Conservation (phyloP, 1,140 invertebrate genomes). For the Bombus terrestris region DNA sequence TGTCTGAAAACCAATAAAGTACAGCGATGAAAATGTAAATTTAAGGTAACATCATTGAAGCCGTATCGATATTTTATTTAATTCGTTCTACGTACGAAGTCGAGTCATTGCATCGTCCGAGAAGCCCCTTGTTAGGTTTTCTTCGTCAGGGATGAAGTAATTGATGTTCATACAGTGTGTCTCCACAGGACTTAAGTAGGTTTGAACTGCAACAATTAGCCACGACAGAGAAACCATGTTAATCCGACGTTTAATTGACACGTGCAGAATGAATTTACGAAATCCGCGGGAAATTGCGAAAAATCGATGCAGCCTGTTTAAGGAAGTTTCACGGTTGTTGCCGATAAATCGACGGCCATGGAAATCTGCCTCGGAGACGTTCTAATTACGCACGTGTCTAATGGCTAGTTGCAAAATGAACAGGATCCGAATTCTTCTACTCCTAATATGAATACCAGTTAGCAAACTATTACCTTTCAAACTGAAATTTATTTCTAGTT, state of each 20-base stretch:
- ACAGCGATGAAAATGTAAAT: not conserved
- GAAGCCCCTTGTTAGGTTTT: conserved; percentile 91
- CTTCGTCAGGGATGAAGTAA: conserved; percentile 94
- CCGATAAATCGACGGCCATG: conserved; percentile 39
- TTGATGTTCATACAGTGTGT: conserved; percentile 97
- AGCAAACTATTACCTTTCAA: not conserved
- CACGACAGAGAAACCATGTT: not conserved
- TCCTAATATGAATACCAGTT: not conserved
- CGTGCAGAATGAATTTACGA: not conserved
- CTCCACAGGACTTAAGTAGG: conserved; percentile 95
- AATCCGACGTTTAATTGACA: not conserved
- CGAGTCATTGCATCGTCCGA: conserved; percentile 93
- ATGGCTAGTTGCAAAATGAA: conserved; percentile 40
- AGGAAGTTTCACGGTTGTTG: conserved; percentile 21
- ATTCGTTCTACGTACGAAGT: conserved; percentile 86
- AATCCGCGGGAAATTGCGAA: not conserved
- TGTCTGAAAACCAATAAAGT: conserved; percentile 84
- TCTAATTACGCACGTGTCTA: conserved; percentile 43
- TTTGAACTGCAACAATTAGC: conserved; percentile 88
- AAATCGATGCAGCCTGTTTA: not conserved
- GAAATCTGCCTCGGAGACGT: not conserved
- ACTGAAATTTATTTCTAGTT: not conserved
- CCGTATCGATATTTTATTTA: not conserved
- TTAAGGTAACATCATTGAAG: too few relatives aligned
- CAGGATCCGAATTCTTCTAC: not conserved